Base-by-base conservation (phyloP, 2,797 vertebrate species). In the Sebastes kiyomatsui region DNA sequence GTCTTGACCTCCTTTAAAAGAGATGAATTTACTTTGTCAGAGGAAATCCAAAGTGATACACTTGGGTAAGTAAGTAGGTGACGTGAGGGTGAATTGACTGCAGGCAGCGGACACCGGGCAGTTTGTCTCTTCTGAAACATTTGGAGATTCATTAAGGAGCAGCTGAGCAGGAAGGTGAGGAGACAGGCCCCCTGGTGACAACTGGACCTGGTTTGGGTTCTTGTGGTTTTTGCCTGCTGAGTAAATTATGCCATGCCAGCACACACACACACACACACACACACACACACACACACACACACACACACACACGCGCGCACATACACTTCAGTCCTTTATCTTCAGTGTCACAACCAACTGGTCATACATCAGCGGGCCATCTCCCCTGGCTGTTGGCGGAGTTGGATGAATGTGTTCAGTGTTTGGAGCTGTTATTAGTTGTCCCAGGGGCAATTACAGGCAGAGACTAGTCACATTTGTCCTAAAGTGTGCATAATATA, bases 11-110 rank as follows among this genome's bases (percentile, higher is more conserved):
- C 35, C 56, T 82, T 90, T 81, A 77, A 67, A 84, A 61, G 60
- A 93, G 89, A 94, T 92, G 71, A 85, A 93, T 95, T 91, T 62
- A 76, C 91, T 90, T 87, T 89, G 88, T 90, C 84, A 77, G 25
- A 79, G 28, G 42, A 81, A 77, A 88, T 75, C 77, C 66, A 83
- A 82, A 89, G 72, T 67, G 89, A 89, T 88, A 78, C 59, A 72
- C 90, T 88, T 75, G 83, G 85, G 64, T 91, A 86, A 90, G 71
- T 81, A 87, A 88, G 81, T 88, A 81, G 82, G 87, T 33, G 83
- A 90, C 68, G 69, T 72, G 77, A 74, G 77, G 84, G 65, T 75
- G 79, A 87, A 81, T 49, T 79, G 75, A 85, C 77, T 82, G 66
- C 77, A 87, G 75, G 68, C 67, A 72, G 86, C 64, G 76, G 90